A percentile compares a stretch with the other conserved stretches of the same genome.
Conservation (phyloP, 2,888 invertebrate species). For the Troilus luridus region DNA sequence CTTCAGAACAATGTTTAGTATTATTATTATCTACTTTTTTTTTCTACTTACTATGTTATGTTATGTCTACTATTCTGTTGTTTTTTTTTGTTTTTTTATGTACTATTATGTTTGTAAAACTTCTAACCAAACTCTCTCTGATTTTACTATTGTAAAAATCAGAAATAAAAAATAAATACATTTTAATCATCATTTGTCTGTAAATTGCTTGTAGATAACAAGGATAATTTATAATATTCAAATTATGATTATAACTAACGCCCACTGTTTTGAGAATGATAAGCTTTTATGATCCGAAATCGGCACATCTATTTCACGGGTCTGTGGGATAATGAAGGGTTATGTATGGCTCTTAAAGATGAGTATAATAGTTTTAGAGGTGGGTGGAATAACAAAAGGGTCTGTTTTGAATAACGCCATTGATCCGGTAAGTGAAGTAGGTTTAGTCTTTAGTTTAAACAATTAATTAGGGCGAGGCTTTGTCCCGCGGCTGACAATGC, state of each 20-base stretch:
- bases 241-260: neutral
- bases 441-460: constrained; percentile 54
- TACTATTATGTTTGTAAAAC: no score
- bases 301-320: neutral
- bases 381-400: constrained; percentile 29
- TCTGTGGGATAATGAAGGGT: constrained; percentile 13
- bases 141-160: no score
- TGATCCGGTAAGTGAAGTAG: constrained; percentile 50
- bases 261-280: neutral
- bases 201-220: no score
- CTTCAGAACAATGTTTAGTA: no score
- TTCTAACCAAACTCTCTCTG: no score
- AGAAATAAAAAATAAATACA: no score
- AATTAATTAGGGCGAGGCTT: constrained; percentile 46
- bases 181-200: no score
- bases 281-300: neutral
- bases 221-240: no score
- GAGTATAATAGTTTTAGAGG: constrained; percentile 32
- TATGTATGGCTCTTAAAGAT: constrained; percentile 16
- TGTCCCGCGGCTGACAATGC: constrained; percentile 25
- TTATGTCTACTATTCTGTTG: no score
- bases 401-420: constrained; percentile 56
- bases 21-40: no score
- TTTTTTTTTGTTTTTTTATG: no score
- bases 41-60: no score